Conservation (phyloP, 2,113 vertebrate genomes). For the Actenoides hombroni region DNA sequence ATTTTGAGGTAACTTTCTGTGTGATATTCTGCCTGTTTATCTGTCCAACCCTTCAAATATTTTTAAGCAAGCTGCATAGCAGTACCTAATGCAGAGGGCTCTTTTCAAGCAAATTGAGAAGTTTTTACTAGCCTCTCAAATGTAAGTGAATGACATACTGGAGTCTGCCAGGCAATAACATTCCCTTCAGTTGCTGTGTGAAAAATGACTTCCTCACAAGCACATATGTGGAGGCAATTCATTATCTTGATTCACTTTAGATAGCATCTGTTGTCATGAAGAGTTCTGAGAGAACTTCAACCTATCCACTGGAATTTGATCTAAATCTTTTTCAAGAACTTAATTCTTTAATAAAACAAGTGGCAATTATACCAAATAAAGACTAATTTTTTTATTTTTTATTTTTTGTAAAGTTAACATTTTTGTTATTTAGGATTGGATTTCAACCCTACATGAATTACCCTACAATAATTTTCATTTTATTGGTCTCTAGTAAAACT, state of each 20-base stretch:
- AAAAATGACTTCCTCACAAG: not conserved
- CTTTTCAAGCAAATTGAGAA: not conserved
- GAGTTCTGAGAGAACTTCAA: not conserved
- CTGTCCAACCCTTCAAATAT: not conserved
- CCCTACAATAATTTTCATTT: not conserved
- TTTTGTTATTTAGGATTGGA: not conserved
- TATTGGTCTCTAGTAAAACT: not conserved
- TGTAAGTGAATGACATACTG: not conserved
- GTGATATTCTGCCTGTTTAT: not conserved
- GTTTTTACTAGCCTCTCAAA: not conserved
- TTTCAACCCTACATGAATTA: not conserved
- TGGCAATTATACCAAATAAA: not conserved
- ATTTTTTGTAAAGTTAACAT: not conserved
- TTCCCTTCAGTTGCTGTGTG: not conserved
- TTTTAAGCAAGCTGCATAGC: not conserved
- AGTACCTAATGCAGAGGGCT: not conserved
- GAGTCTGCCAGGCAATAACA: not conserved
- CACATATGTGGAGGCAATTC: not conserved
- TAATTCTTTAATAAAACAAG: not conserved
- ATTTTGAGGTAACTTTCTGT: slow-evolving; percentile 88
- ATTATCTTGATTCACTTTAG: not conserved
- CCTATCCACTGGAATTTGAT: not conserved
- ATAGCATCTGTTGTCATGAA: not conserved
- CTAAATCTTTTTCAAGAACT: not conserved
- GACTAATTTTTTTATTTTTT: not conserved